These are phyloP conservation scores for Chlorocebus sabaeus DNA, from an alignment of 2,113 vertebrate genomes.

Conservation along the genomic window DNA sequence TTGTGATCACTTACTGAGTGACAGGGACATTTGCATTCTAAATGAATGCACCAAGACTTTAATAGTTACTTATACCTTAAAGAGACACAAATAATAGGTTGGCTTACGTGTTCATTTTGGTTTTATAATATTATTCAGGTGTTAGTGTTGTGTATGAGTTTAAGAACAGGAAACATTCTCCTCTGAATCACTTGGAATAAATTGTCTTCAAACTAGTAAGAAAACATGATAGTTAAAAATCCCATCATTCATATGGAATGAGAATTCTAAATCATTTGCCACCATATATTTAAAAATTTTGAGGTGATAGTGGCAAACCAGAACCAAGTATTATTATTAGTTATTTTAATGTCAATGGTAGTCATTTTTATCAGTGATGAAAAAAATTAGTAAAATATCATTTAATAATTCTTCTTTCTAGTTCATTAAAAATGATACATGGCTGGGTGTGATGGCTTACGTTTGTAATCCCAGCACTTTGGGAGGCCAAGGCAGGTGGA, in stretches of 20 bases:
- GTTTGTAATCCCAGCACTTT: too few relatives aligned
- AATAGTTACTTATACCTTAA: background rate
- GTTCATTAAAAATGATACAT: background rate
- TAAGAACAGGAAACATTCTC: constrained; percentile 11
- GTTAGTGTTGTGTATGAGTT: background rate
- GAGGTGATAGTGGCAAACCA: background rate
- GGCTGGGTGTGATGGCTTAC: too few relatives aligned
- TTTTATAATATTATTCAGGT: background rate
- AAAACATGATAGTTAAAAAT: constrained; percentile 19
- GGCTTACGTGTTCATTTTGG: background rate
- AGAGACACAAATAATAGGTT: background rate
- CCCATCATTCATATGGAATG: background rate
- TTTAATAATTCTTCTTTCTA: background rate
- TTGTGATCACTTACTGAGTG: background rate
- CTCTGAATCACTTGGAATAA: constrained; percentile 22
- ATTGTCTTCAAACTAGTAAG: background rate
- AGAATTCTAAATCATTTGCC: background rate
- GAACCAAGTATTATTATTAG: background rate
- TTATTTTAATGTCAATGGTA: background rate
- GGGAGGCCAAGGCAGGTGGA: too few relatives aligned
- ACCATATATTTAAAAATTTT: constrained; percentile 25
- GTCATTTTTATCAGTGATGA: background rate
- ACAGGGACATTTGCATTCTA: background rate
- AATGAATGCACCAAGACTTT: background rate
- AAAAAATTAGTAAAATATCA: background rate